phyloP scores from a whole-genome alignment of 1,140 invertebrate genomes.

The Calosoma granatense region DNA sequence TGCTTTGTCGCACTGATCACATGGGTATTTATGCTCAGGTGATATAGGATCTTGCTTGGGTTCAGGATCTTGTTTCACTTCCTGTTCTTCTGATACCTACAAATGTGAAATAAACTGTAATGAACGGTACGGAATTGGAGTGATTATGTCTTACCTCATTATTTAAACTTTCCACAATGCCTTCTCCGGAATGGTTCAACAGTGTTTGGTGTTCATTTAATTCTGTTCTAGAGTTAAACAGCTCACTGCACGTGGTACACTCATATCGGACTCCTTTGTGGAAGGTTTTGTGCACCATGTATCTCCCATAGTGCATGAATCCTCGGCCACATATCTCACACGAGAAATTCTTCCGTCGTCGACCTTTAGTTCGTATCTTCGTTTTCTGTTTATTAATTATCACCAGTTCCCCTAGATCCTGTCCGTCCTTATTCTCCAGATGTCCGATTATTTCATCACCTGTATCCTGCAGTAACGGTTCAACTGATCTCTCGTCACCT shows the following conservation, averaged over 20 bases:
- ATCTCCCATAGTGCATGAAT: constrained; percentile 42
- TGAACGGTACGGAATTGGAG: too few relatives aligned
- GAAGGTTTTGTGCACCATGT: constrained; percentile 27
- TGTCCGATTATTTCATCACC: constrained; percentile 52
- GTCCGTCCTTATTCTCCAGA: constrained; percentile 47
- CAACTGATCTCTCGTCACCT: constrained; percentile 15
- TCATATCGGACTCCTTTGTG: constrained; percentile 40
- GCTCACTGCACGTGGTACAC: constrained; percentile 38
- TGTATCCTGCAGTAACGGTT: not conserved
- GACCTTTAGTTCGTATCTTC: constrained; percentile 41
- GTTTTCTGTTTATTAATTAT: constrained; percentile 46
- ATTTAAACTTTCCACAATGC: constrained; percentile 28
- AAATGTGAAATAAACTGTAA: constrained; percentile 2
- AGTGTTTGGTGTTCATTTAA: constrained; percentile 43
- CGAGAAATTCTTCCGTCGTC: constrained; percentile 37
- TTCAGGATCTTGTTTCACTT: constrained; percentile 13
- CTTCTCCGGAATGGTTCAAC: constrained; percentile 38
- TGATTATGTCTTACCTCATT: constrained; percentile 22
- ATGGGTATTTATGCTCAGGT: constrained; percentile 31
- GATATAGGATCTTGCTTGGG: not conserved
- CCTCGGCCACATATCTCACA: constrained; percentile 44
- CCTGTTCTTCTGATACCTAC: not conserved
- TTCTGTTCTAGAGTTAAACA: constrained; percentile 36
- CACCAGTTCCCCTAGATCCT: constrained; percentile 48
- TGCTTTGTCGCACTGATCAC: constrained; percentile 43